Conservation (phyloP, 2,888 invertebrate genomes). For the Oeneis ivallda region DNA sequence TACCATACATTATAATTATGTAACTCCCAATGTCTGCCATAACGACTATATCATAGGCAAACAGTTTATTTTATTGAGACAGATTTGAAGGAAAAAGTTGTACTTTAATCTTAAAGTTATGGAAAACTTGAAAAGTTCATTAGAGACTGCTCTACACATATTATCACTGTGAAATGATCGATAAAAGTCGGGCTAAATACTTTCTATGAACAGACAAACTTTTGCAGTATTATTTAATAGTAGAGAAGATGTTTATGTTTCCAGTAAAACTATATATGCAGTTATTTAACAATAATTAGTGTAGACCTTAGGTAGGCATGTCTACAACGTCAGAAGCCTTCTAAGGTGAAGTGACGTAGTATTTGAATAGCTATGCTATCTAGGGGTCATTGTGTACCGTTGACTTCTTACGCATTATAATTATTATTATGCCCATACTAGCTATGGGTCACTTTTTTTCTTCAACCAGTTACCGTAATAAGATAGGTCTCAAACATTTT, state of each 20-base stretch:
- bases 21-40: too few relatives aligned
- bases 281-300: slow-evolving; percentile 1
- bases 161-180: neutral
- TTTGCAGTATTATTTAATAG: neutral
- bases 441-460: slow-evolving; percentile 6
- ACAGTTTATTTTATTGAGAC: too few relatives aligned
- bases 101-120: too few relatives aligned
- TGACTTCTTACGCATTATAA: slow-evolving; percentile 15
- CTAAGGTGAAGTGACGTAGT: slow-evolving; percentile 18
- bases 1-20: too few relatives aligned
- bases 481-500: neutral
- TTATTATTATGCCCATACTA: slow-evolving; percentile 2
- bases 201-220: neutral
- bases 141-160: neutral
- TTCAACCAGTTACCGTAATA: slow-evolving; percentile 5
- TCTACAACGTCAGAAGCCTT: slow-evolving; percentile 20
- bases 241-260: neutral
- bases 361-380: slow-evolving; percentile 9
- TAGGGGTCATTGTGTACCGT: slow-evolving; percentile 14
- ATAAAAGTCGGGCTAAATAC: neutral
- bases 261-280: slow-evolving; percentile 2
- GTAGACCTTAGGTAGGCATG: slow-evolving; percentile 13
- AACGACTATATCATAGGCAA: too few relatives aligned
- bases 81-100: too few relatives aligned
- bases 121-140: too few relatives aligned